Percentiles rank a stretch among this genome's conserved stretches.
Evolutionary conservation across 1,140 invertebrate genomes (phyloP).

Genomic region (Berghia stephanieae): DNA sequence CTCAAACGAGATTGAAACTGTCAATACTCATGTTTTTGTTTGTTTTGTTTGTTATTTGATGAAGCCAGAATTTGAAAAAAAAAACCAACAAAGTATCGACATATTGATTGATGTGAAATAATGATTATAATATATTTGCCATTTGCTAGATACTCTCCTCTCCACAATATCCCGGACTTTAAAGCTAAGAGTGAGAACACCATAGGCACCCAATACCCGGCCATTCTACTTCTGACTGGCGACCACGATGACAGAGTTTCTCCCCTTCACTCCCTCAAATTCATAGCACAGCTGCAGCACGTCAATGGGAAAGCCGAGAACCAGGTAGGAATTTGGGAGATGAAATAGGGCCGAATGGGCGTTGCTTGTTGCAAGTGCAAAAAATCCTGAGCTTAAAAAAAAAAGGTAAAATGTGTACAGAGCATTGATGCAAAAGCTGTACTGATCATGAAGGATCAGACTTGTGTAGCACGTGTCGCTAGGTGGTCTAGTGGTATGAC

Average conservation of each 20-base stretch:
- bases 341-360: neutral
- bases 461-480: too few relatives aligned
- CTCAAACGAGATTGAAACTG: too few relatives aligned
- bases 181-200: conserved; percentile 72
- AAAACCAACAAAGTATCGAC: neutral
- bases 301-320: conserved; percentile 72
- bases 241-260: conserved; percentile 99
- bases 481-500: too few relatives aligned
- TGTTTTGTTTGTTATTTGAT: neutral
- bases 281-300: conserved; percentile 90
- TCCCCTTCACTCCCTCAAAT: conserved; percentile 94
- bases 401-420: neutral
- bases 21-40: too few relatives aligned
- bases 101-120: too few relatives aligned
- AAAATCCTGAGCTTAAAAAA: neutral
- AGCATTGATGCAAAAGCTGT: too few relatives aligned
- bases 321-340: conserved; percentile 59
- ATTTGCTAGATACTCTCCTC: conserved; percentile 79
- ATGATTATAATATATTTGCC: neutral
- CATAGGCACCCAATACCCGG: conserved; percentile 84
- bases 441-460: too few relatives aligned
- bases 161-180: conserved; percentile 91
- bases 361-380: neutral
- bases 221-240: conserved; percentile 88
- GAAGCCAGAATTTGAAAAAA: neutral